phyloP scores from a whole-genome alignment of 2,888 invertebrate species.

The Phyllotreta cruciferae region DNA sequence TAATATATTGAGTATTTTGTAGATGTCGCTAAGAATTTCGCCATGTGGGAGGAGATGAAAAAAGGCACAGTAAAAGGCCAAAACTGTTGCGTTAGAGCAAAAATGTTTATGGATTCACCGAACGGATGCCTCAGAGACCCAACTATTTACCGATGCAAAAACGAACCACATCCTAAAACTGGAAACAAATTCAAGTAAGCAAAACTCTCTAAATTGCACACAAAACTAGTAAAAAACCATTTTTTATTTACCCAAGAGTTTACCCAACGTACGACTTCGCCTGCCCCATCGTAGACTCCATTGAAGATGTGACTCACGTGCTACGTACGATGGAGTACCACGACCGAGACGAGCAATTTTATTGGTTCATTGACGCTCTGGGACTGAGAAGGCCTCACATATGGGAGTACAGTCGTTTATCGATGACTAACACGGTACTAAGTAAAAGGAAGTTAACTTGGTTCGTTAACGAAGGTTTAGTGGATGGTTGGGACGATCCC shows the following conservation, averaged over 20 bases:
- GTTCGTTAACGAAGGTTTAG: constrained; percentile 94
- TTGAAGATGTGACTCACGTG: constrained; percentile 97
- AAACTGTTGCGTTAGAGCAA: constrained; percentile 93
- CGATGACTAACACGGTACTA: constrained; percentile 97
- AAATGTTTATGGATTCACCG: constrained; percentile 94
- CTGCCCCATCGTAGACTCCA: constrained; percentile 97
- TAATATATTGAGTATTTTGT: constrained; percentile 17
- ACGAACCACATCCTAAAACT: constrained; percentile 91
- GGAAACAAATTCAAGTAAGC: constrained; percentile 91
- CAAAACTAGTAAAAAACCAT: neutral
- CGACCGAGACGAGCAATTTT: constrained; percentile 97
- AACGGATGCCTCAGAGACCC: constrained; percentile 99
- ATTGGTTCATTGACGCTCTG: constrained; percentile 93
- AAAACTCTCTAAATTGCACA: constrained; percentile 4
- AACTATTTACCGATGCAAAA: constrained; percentile 97
- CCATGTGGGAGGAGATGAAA: constrained; percentile 95
- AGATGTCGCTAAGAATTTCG: constrained; percentile 82
- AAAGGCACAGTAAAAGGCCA: constrained; percentile 80
- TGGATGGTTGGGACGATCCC: constrained; percentile 99
- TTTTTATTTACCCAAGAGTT: constrained; percentile 74
- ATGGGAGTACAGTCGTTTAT: constrained; percentile 95
- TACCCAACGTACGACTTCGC: constrained; percentile 99
- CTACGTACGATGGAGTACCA: constrained; percentile 98
- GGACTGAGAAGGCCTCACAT: constrained; percentile 89
- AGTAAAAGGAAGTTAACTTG: constrained; percentile 97